These are phyloP conservation scores for Heliconius cydno DNA, from an alignment of 2,888 invertebrate genomes.

Conservation along the genomic window DNA sequence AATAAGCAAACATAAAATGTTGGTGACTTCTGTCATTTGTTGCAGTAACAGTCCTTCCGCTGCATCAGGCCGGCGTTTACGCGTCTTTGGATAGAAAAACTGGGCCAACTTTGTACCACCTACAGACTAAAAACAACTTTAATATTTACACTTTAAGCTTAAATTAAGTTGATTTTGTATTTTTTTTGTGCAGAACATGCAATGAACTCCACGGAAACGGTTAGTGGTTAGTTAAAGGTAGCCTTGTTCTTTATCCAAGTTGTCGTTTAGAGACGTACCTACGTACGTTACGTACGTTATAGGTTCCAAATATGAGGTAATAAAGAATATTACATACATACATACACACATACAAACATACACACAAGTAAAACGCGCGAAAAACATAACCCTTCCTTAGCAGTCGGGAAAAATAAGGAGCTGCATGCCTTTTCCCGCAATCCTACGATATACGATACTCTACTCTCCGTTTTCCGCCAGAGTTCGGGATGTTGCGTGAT, in stretches of 20 bases:
- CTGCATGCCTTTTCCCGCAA: neutral
- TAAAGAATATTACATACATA: too few relatives aligned
- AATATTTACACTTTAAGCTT: neutral
- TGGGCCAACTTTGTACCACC: neutral
- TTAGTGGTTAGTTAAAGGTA: neutral
- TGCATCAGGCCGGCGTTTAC: slow-evolving; percentile 34
- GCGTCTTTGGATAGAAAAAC: slow-evolving; percentile 14
- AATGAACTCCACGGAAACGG: neutral
- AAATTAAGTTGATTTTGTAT: neutral
- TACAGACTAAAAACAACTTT: neutral
- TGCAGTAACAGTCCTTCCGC: slow-evolving; percentile 26
- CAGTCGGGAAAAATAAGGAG: neutral
- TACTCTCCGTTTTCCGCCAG: neutral
- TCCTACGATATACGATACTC: neutral
- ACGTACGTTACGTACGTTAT: too few relatives aligned
- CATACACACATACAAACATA: too few relatives aligned
- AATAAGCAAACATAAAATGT: slow-evolving; percentile 6
- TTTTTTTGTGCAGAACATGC: neutral
- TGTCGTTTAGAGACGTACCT: neutral
- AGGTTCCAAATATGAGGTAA: too few relatives aligned
- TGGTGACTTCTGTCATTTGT: slow-evolving; percentile 24
- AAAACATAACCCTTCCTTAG: too few relatives aligned
- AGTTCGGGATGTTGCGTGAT: neutral
- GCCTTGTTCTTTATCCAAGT: neutral
- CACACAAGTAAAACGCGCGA: too few relatives aligned